These are phyloP conservation scores for Pangasianodon hypophthalmus DNA, from an alignment of 2,113 vertebrate species.

Conservation along the genomic window DNA sequence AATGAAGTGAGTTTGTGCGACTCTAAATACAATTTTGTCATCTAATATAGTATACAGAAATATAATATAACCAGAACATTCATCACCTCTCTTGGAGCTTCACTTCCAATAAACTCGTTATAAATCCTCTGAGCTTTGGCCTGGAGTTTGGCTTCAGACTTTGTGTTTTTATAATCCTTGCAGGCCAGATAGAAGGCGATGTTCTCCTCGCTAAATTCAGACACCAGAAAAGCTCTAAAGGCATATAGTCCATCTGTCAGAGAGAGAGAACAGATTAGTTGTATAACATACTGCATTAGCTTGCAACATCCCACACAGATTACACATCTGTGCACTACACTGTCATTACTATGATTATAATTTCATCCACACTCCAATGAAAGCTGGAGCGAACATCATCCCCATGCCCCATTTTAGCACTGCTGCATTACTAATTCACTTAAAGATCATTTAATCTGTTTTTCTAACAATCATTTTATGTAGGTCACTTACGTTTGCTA, in stretches of 20 bases:
- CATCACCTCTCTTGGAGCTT: constrained; percentile 89
- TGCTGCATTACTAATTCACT: not conserved
- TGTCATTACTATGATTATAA: constrained; percentile 29
- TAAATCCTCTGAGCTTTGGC: constrained; percentile 88
- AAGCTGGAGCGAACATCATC: not conserved
- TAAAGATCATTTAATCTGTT: not conserved
- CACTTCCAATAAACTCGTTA: constrained; percentile 86
- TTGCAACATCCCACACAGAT: constrained; percentile 26
- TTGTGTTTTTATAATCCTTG: constrained; percentile 87
- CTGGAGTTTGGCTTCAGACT: constrained; percentile 75
- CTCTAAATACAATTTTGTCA: not conserved
- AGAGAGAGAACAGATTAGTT: constrained; percentile 53
- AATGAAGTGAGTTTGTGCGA: constrained; percentile 32
- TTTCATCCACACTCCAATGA: not conserved
- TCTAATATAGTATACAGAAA: not conserved
- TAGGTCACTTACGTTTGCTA: constrained; percentile 87
- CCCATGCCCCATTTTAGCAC: not conserved
- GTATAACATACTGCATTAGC: constrained; percentile 28
- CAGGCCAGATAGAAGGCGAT: constrained; percentile 96
- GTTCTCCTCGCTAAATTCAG: constrained; percentile 96
- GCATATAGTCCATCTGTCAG: constrained; percentile 83
- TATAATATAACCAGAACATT: not conserved
- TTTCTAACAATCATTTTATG: not conserved
- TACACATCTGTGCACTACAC: constrained; percentile 36
- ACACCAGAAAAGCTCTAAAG: constrained; percentile 89